Conservation (phyloP, 2,888 invertebrate genomes). For the Andrena bucephala region DNA sequence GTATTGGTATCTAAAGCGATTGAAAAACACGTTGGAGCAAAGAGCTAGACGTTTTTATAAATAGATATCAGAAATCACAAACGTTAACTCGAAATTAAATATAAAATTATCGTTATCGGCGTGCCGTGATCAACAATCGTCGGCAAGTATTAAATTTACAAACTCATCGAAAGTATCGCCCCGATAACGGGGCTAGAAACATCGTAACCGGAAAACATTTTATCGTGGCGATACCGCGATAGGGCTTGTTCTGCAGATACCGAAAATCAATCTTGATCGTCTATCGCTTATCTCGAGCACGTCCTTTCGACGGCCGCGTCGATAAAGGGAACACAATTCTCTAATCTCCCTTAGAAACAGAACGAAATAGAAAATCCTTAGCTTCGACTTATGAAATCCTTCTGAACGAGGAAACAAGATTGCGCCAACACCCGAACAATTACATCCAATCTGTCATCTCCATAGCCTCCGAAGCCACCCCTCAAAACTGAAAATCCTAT, state of each 20-base stretch:
- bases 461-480: background rate
- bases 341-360: background rate
- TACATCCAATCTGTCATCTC: too few relatives aligned
- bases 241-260: constrained; percentile 51
- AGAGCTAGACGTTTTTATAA: background rate
- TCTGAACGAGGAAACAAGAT: too few relatives aligned
- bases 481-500: background rate
- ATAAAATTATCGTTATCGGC: constrained; percentile 32
- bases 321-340: constrained; percentile 40
- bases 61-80: constrained; percentile 15
- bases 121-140: constrained; percentile 9
- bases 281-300: constrained; percentile 46
- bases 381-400: too few relatives aligned
- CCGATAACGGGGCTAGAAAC: constrained; percentile 18
- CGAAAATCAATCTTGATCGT: constrained; percentile 51
- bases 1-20: background rate
- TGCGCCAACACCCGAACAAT: too few relatives aligned
- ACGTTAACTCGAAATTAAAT: constrained; percentile 9
- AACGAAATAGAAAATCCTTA: background rate
- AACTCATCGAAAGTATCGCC: constrained; percentile 34
- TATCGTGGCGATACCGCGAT: constrained; percentile 45
- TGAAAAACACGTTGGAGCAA: background rate
- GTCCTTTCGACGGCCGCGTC: constrained; percentile 37
- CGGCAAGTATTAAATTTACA: constrained; percentile 29
- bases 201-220: constrained; percentile 47